phyloP scores from a whole-genome alignment of 2,797 vertebrate species.

The Lacerta agilis region DNA sequence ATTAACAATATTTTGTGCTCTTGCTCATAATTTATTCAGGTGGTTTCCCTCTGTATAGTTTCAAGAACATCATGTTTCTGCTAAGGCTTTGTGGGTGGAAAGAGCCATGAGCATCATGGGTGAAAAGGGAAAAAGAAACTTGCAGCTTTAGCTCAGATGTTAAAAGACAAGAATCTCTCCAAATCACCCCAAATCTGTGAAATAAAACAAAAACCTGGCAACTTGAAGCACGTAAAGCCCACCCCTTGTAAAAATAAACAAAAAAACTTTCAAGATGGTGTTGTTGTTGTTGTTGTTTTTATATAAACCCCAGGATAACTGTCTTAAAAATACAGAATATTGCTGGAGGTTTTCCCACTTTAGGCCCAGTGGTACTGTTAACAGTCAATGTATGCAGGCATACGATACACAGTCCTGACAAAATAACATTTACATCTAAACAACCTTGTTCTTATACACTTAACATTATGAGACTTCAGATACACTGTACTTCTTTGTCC shows the following conservation, averaged over 20 bases:
- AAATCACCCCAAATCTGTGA: background rate
- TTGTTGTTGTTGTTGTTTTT: background rate
- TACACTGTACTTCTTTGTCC: background rate
- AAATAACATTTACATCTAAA: conserved; percentile 34
- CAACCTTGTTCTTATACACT: conserved; percentile 9
- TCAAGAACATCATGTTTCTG: background rate
- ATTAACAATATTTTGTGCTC: too few species aligned
- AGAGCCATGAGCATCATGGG: background rate
- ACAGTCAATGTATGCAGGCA: conserved; percentile 1
- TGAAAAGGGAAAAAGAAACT: background rate
- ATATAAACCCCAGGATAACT: background rate
- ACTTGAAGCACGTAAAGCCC: background rate
- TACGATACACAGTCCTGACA: background rate
- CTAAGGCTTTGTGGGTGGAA: background rate
- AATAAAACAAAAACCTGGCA: background rate
- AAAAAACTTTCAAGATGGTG: background rate
- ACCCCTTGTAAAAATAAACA: background rate
- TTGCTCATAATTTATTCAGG: background rate
- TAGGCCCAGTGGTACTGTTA: background rate
- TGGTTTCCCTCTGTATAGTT: background rate
- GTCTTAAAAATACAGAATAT: background rate
- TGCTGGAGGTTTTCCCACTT: background rate
- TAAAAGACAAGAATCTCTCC: background rate
- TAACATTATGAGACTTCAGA: conserved; percentile 20
- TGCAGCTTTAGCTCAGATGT: background rate